Percentiles rank a stretch among this genome's conserved stretches.
Evolutionary conservation across 2,113 vertebrate species (phyloP).

Genomic region (Mobula hypostoma): DNA sequence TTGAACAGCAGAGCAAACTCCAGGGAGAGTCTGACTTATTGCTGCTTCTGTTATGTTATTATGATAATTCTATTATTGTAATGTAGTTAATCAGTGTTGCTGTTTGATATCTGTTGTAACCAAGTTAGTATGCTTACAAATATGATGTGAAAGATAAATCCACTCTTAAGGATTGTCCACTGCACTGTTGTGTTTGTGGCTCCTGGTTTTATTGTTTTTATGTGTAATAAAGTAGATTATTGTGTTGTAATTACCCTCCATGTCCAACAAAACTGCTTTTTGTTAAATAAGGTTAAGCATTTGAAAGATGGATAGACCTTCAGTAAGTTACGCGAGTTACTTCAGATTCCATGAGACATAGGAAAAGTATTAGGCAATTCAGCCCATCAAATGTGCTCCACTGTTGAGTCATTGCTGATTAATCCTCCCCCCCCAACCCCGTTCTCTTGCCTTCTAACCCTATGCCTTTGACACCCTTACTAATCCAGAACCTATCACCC

Average conservation of each 20-base stretch:
- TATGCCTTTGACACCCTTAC: no score
- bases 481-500: no score
- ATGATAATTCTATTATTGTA: background rate
- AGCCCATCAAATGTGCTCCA: no score
- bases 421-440: no score
- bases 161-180: no score
- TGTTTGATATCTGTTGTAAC: background rate
- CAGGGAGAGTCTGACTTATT: no score
- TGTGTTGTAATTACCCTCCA: background rate
- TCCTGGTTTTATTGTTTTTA: background rate
- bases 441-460: no score
- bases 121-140: background rate
- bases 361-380: no score
- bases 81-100: background rate
- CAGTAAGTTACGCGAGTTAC: background rate
- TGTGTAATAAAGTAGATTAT: no score
- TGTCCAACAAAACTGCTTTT: conserved; percentile 1
- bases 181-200: background rate
- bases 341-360: background rate
- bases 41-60: no score
- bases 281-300: background rate
- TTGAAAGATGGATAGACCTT: background rate
- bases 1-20: no score
- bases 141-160: background rate
- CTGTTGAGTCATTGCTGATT: no score